Base-by-base conservation (phyloP, 2,888 invertebrate species). In the Shargacucullia verbasci region DNA sequence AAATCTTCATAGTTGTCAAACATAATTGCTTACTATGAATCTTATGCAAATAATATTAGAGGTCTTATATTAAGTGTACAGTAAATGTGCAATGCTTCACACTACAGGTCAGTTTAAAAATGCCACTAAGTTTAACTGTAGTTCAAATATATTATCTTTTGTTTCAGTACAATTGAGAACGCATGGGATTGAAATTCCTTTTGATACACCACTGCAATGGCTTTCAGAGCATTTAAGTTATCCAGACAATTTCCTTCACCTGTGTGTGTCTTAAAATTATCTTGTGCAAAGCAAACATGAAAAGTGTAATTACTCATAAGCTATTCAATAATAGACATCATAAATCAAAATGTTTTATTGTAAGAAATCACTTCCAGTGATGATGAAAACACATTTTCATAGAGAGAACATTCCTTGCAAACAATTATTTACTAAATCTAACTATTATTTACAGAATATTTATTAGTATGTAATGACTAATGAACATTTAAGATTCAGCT, bases 241-340 rank as follows among this genome's bases (percentile, higher is more conserved):
- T 91, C 99, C 99, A 0, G 99, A 99, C 89, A 99, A 99, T 93
- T 99, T 99, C 91, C 94, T 99, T 67, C 99, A 99, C 94, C 95
- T 99, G 76, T 96, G 96, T 84, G 85, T 97, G 46, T 88, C 84
- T 58, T 91, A 78, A 82, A 57, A 40, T 5, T 27, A 41, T 27
- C 12, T 13, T 35, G 2, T 40, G 12, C 9, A 14, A 35, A 35
- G 7, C 27, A 8, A 38, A 13, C 29, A 35, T 35, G 11, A 25
- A 11, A 39, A 48, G 10, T 31, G 29, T 33, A 29, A 41, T 37
- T 25, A 20, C 14, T 41, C 13, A 12, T 35, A 29, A 34, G 35
- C 34, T 49, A 56, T 55, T 43, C 11, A 53, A 54, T 68, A 10
- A 65, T 27, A 59, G 33, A 48, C 49, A 37, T 27, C 29, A 37